Evolutionary conservation across 2,797 vertebrate species (phyloP), one percentile per base, ranked within the genome.

Genomic region (Halcyon badia): DNA sequence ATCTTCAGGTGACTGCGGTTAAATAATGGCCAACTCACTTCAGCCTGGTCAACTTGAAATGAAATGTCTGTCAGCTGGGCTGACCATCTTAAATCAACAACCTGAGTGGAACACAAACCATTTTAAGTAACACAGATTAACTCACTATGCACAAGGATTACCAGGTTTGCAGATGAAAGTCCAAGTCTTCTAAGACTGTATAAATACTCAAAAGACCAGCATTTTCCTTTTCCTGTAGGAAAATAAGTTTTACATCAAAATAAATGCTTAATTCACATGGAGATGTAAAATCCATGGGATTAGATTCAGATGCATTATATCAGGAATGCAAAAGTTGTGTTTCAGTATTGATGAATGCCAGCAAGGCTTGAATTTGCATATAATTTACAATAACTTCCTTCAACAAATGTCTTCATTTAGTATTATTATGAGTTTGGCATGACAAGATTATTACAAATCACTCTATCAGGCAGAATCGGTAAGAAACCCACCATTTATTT

Each of bases 371-470:
- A 97, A 98, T 98, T 97, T 98, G 95, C 98, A 98, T 97, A 94
- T 94, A 96, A 97, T 98, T 98, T 98, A 98, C 97, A 97, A 97
- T 97, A 96, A 97, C 94, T 96, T 95, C 94, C 92, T 97, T 97
- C 97, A 91, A 98, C 91, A 97, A 98, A 98, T 97, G 97, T 97
- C 97, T 98, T 97, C 97, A 97, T 98, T 98, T 97, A 96, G 88
- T 93, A 97, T 89, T 97, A 97, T 94, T 97, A 95, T 96, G 97
- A 97, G 97, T 93, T 96, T 96, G 91, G 95, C 92, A 96, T 88
- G 97, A 98, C 97, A 98, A 97, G 95, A 97, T 97, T 98, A 97
- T 97, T 97, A 97, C 92, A 97, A 96, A 98, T 97, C 95, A 95
- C 94, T 81, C 78, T 95, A 88, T 96, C 96, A 97, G 95, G 92